Evolutionary conservation across 2,888 invertebrate genomes (phyloP).

Genomic region (Drosophila eohydei): DNA sequence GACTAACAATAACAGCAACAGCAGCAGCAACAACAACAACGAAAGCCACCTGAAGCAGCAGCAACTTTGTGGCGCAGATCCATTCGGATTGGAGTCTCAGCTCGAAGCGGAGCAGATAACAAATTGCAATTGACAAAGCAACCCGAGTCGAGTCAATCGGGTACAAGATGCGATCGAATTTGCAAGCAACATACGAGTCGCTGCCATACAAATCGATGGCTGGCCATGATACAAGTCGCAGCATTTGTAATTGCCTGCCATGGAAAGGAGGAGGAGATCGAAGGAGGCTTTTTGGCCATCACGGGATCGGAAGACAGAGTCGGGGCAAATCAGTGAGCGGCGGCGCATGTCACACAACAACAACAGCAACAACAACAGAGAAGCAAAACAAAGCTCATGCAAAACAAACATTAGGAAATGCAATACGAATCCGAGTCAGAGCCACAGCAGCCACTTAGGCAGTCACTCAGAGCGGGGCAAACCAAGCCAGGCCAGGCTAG

Average conservation of each 20-base stretch:
- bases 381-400: slow-evolving; percentile 66
- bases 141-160: slow-evolving; percentile 59
- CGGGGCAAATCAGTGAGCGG: slow-evolving; percentile 70
- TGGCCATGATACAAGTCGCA: slow-evolving; percentile 80
- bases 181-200: slow-evolving; percentile 72
- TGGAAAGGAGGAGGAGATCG: slow-evolving; percentile 18
- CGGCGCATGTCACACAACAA: slow-evolving; percentile 71
- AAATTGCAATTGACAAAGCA: slow-evolving; percentile 84
- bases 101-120: slow-evolving; percentile 67
- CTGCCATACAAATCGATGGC: slow-evolving; percentile 79
- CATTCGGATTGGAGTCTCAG: slow-evolving; percentile 26
- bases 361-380: slow-evolving; percentile 23
- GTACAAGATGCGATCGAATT: slow-evolving; percentile 83
- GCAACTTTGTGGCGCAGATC: slow-evolving; percentile 15
- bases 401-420: slow-evolving; percentile 82
- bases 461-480: slow-evolving; percentile 66
- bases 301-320: slow-evolving; percentile 37
- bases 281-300: slow-evolving; percentile 14
- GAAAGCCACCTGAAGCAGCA: slow-evolving; percentile 40
- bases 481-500: slow-evolving; percentile 26
- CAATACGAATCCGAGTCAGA: slow-evolving; percentile 71
- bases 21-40: slow-evolving; percentile 10
- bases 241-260: slow-evolving; percentile 73
- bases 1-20: slow-evolving; percentile 31
- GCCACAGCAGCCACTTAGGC: slow-evolving; percentile 75